These are phyloP conservation scores for Dynastes maya DNA, from an alignment of 2,888 invertebrate species.

Conservation along the genomic window DNA sequence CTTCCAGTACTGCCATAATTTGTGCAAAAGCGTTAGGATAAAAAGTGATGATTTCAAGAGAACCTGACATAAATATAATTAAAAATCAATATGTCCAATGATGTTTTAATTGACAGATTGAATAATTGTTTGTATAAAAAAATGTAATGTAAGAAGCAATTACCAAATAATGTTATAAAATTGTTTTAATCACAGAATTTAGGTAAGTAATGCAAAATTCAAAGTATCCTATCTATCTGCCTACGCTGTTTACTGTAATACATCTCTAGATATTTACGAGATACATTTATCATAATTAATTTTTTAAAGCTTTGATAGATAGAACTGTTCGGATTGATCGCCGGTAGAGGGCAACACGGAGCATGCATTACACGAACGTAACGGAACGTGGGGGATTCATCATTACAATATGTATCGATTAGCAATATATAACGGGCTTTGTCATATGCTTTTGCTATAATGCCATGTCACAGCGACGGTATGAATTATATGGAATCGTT, in stretches of 20 bases:
- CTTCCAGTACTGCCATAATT: no score
- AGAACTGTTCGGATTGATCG: constrained; percentile 7
- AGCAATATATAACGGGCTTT: constrained; percentile 40
- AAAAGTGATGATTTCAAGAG: no score
- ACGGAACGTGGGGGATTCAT: constrained; percentile 23
- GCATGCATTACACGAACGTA: constrained; percentile 14
- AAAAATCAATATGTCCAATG: no score
- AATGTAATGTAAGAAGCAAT: no score
- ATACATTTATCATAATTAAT: constrained; percentile 27
- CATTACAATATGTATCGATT: constrained; percentile 44
- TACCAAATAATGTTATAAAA: no score
- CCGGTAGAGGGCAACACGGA: background rate
- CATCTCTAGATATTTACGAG: background rate
- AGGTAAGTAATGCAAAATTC: no score
- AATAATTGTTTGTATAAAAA: no score
- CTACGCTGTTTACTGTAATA: background rate
- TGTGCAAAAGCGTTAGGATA: no score
- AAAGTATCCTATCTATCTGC: background rate
- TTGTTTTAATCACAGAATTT: no score
- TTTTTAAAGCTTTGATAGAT: constrained; percentile 2
- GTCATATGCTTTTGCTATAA: constrained; percentile 34
- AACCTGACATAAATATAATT: no score
- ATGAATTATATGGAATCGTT: constrained; percentile 37
- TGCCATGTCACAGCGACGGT: constrained; percentile 23
- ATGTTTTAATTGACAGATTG: no score